Evolutionary conservation across 2,888 invertebrate genomes (phyloP), one percentile per base, ranked within the genome.

Genomic region (Galerucella calmariensis): DNA sequence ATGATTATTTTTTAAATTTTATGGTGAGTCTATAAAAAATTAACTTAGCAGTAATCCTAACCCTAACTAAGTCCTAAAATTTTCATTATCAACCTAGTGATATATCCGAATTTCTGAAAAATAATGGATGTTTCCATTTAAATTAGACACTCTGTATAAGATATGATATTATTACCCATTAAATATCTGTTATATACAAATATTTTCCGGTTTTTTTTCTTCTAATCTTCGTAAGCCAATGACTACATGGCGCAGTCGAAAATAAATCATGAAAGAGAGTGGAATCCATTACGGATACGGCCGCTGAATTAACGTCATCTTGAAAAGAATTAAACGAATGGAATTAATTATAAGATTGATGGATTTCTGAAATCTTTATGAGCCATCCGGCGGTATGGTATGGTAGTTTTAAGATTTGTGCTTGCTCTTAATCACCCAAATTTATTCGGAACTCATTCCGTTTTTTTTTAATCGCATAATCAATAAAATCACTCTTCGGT

Each of bases 311-410:
- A 87, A 87, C 87, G 87, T 87, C 87, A 87, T 86, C 86, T 86
- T 87, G 86, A 87, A 87, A 87, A 87, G 87, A 87, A 87, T 87
- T 87, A 87, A 87, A 87, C 86, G 86, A 87, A 87, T 87, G 88
- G 88, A 88, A 88, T 88, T 88, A 88, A 88, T 88, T 88, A 87
- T 87, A 87, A 88, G 88, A 88, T 88, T 88, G 87, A 88, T 88
- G 88, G 86, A 84, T 85, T 85, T 82, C 83, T 83, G 81, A 84
- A 85, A 84, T 84, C 82, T 83, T 82, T 80, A 75, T 79, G 79
- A 74, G 80, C 80, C 81, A 78, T 77, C 76, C 77, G 58, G 68
- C 76, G 59, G 72, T 61, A 63, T 58, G 63, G 75, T 63, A 77
- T 79, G 80, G 79, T 81, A 80, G 81, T 83, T 83, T 81, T 80